Evolutionary conservation across 2,888 invertebrate genomes (phyloP).

Genomic region (Callinectes sapidus): DNA sequence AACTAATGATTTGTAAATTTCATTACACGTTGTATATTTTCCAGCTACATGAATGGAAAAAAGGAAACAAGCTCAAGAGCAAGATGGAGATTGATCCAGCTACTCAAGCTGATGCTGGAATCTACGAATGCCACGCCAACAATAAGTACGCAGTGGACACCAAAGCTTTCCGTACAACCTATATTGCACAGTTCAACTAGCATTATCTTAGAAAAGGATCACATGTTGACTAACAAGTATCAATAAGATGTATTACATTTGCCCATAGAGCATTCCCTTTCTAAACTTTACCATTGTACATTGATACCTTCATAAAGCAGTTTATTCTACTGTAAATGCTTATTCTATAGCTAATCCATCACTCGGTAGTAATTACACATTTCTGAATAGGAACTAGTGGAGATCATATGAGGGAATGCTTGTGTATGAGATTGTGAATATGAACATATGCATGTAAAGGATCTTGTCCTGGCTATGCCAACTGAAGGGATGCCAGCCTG

Average conservation of each 20-base stretch:
- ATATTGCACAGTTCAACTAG: conserved; percentile 84
- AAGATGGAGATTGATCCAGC: conserved; percentile 96
- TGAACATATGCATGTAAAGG: not conserved
- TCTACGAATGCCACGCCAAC: conserved; percentile 94
- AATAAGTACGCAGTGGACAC: conserved; percentile 95
- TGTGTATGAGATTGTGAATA: not conserved
- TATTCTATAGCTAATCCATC: not conserved
- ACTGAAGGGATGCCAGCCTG: too few species aligned
- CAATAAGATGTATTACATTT: not conserved
- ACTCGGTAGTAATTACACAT: not conserved
- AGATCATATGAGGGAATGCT: too few species aligned
- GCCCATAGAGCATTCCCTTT: not conserved
- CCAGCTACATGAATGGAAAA: conserved; percentile 92
- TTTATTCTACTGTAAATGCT: not conserved
- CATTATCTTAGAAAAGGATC: not conserved
- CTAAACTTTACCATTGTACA: not conserved
- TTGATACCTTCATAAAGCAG: not conserved
- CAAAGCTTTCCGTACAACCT: conserved; percentile 93
- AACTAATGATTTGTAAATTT: not conserved
- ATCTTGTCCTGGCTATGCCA: not conserved
- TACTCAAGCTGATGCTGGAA: conserved; percentile 95
- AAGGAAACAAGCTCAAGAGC: conserved; percentile 87
- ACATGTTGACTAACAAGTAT: not conserved
- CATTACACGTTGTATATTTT: not conserved
- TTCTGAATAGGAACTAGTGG: not conserved